Base-by-base conservation (phyloP, 2,888 invertebrate genomes). In the Limenitis camilla region DNA sequence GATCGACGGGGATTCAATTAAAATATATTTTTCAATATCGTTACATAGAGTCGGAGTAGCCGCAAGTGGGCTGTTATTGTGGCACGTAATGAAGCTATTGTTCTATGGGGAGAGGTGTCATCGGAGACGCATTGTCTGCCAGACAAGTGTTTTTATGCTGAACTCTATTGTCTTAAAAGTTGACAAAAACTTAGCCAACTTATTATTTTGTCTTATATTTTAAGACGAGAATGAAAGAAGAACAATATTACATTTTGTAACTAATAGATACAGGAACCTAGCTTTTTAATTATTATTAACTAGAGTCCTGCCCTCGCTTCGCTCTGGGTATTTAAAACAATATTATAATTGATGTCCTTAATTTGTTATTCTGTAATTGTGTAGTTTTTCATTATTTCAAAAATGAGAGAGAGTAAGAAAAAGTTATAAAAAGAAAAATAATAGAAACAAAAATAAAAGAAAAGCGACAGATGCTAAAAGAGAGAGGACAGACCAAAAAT, bases 71-170 rank as follows among this genome's bases (percentile, higher is more conserved):
- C 69, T 71, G 74, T 76, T 79, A 81, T 82, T 81, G 80, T 82
- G 75, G 67, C 68, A 71, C 66, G 72, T 78, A 83, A 83, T 78
- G 78, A 82, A 69, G 61, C 76, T 66, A 78, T 84, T 84, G 81
- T 84, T 77, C 72, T 52, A 70, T 62, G 61, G 69, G 69, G 65
- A 59, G 68, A 68, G 74, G 76, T 78, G 78, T 74, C 79, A 77
- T 75, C 71, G 66, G 66, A 73, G 64, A 69, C 65, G 68, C 74
- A 82, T 80, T 82, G 82, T 84, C 69, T 61, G 63, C 60, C 67
- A 61, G 59, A 64, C 67, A 70, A 73, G 66, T 78, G 75, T 77
- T 78, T 76, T 75, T 68, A 76, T 76, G 75, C 68, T 32, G 66
- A 68, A 62, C 64, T 58, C 68, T 62, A 70, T 76, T 78, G 73